Evolutionary conservation across 2,113 vertebrate species (phyloP).

Genomic region (Hyla sarda): DNA sequence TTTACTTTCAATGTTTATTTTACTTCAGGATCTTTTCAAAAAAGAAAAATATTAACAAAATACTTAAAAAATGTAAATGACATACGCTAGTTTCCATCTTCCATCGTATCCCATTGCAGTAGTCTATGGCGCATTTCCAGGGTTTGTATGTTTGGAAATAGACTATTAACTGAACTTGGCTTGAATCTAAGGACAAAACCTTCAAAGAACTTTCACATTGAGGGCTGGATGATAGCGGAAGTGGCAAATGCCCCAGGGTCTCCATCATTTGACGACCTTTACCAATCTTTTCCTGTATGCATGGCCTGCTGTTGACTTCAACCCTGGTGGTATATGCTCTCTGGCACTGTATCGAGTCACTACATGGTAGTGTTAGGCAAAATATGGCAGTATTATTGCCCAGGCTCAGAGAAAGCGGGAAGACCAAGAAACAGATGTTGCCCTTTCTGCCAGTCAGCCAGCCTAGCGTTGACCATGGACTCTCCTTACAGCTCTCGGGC

Average conservation of each 20-base stretch:
- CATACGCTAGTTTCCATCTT: background rate
- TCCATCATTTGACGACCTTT: background rate
- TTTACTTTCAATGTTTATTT: conserved; percentile 10
- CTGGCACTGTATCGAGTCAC: background rate
- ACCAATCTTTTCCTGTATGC: background rate
- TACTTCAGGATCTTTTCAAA: background rate
- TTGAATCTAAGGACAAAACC: background rate
- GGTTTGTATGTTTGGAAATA: background rate
- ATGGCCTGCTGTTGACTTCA: too few species aligned
- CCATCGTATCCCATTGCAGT: background rate
- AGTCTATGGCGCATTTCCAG: background rate
- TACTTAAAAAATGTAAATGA: background rate
- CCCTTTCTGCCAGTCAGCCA: too few species aligned
- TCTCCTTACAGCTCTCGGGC: too few species aligned
- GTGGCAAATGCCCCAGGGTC: background rate
- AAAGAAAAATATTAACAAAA: background rate
- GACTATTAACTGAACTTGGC: background rate
- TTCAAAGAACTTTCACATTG: background rate
- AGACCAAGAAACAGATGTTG: too few species aligned
- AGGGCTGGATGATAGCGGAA: background rate
- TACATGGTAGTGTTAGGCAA: background rate
- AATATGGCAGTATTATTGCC: background rate
- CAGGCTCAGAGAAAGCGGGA: too few species aligned
- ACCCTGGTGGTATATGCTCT: background rate
- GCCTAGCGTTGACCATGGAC: too few species aligned